Base-by-base conservation (phyloP, 2,113 vertebrate species). In the Esox niger region DNA sequence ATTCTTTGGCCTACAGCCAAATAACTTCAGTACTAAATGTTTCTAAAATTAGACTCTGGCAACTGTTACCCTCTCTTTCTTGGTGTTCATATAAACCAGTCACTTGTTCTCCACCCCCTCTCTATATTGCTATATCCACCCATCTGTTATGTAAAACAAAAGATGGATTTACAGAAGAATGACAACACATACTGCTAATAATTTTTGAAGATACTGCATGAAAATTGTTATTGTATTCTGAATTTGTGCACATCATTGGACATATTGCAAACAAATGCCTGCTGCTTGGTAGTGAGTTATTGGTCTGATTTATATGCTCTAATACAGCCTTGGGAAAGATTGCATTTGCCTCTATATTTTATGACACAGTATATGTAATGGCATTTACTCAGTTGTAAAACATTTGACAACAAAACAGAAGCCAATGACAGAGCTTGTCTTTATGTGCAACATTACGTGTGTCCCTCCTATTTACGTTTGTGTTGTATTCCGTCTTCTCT, bases 21-120 rank as follows among this genome's bases (percentile, higher is more conserved):
- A 69, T 62, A 23, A 52, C 74, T 69, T 26, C 68, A 73, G 62
- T 71, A 67, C 64, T 73, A 79, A 80, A 70, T 77, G 69, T 80
- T 80, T 84, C 78, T 64, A 81, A 75, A 71, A 75, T 83, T 79
- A 79, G 76, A 81, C 74, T 67, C 43, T 55, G 59, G 64, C 58
- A 56, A 63, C 70, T 72, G 55, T 71, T 69, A 69, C 52, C 33
- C 57, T 70, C 72, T 64, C 75, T 76, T 76, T 67, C 38, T 62
- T 75, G 74, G 73, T 63, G 69, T 66, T 26, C 43, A 43, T 43
- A 10, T 43, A 17, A 10, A 43, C 17, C 38, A 43, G 11, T 43
- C 38, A 15, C 38, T 43, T 15, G 13, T 43, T 4, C 29, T 27
- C 29, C 57, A 8, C 29, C 56, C 29, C 25, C 17, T 31, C 1